Base-by-base conservation (phyloP, 2,113 vertebrate species). In the Meriones unguiculatus region DNA sequence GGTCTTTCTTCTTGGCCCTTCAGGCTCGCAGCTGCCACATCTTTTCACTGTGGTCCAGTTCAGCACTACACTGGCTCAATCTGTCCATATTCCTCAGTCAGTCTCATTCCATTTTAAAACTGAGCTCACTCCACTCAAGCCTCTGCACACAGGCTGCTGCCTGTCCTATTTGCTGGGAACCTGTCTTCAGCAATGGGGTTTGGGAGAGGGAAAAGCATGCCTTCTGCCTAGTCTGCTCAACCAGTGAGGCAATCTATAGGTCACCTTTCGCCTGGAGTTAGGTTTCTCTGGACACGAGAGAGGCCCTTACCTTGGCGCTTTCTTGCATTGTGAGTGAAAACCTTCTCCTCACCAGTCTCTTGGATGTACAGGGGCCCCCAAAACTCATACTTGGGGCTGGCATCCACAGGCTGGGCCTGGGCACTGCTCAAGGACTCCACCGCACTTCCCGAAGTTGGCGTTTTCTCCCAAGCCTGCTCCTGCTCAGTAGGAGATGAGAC, bases 281-380 rank as follows among this genome's bases (percentile, higher is more conserved):
- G 0, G 78, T 57, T 28, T 41, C 2, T 89, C 70, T 62, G 59
- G 59, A 50, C 46, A 82, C 28, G 2, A 82, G 41, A 35, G 41
- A 75, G 9, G 67, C 52, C 22, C 89, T 70, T 59, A 98, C 97
- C 97, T 97, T 59, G 96, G 69, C 28, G 85, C 77, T 95, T 92
- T 90, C 90, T 95, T 73, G 91, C 82, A 11, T 84, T 67, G 35
- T 72, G 91, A 69, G 92, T 70, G 86, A 95, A 95, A 35, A 90
- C 92, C 73, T 97, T 90, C 50, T 95, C 96, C 93, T 98, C 93
- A 18, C 97, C 97, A 28, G 91, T 94, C 92, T 98, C 97, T 70
- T 97, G 97, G 90, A 97, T 97, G 54, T 96, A 97, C 3, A 97
- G 95, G 57, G 97, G 93, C 1, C 96, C 97, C 98, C 97, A 96